Evolutionary conservation across 1,140 invertebrate species (phyloP).

Genomic region (Pseudomyrmex pallidus): DNA sequence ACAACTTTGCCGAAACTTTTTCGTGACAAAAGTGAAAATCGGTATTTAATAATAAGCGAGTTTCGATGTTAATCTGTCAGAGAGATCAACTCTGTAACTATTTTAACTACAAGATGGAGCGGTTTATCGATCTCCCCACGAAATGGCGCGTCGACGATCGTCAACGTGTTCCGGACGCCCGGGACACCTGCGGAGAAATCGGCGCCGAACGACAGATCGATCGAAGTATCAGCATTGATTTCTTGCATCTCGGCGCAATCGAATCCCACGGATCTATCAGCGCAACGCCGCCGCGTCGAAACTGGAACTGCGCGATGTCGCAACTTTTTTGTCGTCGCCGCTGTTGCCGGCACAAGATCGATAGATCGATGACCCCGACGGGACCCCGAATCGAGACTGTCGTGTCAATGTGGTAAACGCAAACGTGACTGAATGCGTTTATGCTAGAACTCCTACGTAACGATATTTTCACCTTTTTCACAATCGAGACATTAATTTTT

Average conservation of each 20-base stretch:
- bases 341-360: slow-evolving; percentile 39
- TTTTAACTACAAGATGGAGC: slow-evolving; percentile 20
- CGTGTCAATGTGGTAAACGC: slow-evolving; percentile 26
- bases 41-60: neutral
- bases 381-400: slow-evolving; percentile 38
- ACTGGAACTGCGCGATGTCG: slow-evolving; percentile 49
- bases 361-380: slow-evolving; percentile 60
- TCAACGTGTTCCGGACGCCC: slow-evolving; percentile 38
- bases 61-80: slow-evolving; percentile 41
- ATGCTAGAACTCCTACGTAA: neutral
- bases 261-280: slow-evolving; percentile 57
- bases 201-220: slow-evolving; percentile 65
- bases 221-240: slow-evolving; percentile 67
- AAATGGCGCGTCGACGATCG: slow-evolving; percentile 64
- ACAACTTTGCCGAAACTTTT: neutral
- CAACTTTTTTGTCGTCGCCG: slow-evolving; percentile 47
- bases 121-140: slow-evolving; percentile 66
- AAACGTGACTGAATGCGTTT: slow-evolving; percentile 32
- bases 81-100: slow-evolving; percentile 31
- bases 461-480: neutral
- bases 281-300: slow-evolving; percentile 48
- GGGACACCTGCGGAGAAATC: slow-evolving; percentile 73
- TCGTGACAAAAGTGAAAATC: slow-evolving; percentile 18
- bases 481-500: neutral
- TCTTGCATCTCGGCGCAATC: slow-evolving; percentile 53